A percentile compares a stretch with the other conserved stretches of the same genome.
Evolutionary conservation across 1,140 invertebrate species (phyloP).

Genomic region (Lepidotrigona ventralis): DNA sequence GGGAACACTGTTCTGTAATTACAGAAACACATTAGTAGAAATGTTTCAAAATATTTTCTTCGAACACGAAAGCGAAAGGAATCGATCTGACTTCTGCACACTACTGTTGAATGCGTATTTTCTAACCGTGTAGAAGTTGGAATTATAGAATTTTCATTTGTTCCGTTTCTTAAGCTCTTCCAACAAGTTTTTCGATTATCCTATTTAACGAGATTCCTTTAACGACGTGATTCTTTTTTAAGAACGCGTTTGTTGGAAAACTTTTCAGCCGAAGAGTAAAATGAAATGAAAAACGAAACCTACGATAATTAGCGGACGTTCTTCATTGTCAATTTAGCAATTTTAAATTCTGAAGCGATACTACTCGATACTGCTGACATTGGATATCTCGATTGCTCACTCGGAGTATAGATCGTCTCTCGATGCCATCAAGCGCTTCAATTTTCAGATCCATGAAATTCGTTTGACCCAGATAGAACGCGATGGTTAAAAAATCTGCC

Average conservation of each 20-base stretch:
- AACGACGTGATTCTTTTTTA: no score
- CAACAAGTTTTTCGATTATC: background rate
- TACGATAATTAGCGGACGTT: no score
- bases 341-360: background rate
- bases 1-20: no score
- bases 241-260: background rate
- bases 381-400: background rate
- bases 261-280: background rate
- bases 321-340: background rate
- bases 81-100: no score
- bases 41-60: no score
- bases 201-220: background rate
- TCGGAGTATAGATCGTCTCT: background rate
- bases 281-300: no score
- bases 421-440: background rate
- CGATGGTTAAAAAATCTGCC: background rate
- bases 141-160: no score
- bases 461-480: constrained; percentile 6
- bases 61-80: no score
- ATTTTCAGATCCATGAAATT: background rate
- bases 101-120: no score
- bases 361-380: background rate
- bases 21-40: no score
- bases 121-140: no score
- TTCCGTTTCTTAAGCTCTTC: background rate